phyloP scores from a whole-genome alignment of 1,140 invertebrate species.

The Philotrypesis tridentata region DNA sequence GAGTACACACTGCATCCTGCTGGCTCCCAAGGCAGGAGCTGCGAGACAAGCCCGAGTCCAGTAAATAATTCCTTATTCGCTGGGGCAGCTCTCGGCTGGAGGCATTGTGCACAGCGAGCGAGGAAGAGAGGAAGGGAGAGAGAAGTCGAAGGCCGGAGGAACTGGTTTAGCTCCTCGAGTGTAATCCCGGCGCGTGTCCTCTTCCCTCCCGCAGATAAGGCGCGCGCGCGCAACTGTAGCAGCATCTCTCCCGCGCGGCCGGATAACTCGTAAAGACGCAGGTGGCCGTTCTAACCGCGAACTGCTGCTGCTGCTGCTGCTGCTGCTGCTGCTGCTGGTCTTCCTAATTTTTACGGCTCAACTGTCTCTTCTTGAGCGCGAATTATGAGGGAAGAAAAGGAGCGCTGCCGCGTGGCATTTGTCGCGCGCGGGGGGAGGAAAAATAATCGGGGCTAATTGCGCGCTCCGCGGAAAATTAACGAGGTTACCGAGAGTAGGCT shows the following conservation, averaged over 20 bases:
- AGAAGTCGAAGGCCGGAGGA: background rate
- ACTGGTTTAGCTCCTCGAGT: constrained; percentile 19
- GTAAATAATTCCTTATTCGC: constrained; percentile 40
- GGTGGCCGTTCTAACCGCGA: constrained; percentile 15
- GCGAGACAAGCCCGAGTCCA: background rate
- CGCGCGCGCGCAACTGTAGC: background rate
- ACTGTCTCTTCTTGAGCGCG: background rate
- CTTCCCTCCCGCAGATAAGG: constrained; percentile 17
- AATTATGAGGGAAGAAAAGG: background rate
- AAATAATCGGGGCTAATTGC: background rate
- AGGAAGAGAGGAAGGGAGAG: background rate
- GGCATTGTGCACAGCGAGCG: background rate
- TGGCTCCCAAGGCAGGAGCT: background rate
- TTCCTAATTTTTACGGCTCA: background rate
- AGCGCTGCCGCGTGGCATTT: background rate
- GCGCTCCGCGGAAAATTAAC: background rate
- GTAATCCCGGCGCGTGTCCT: constrained; percentile 20
- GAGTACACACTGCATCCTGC: too few species aligned
- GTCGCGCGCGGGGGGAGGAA: background rate
- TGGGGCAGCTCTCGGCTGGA: background rate
- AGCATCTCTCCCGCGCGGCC: background rate
- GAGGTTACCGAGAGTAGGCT: too few species aligned
- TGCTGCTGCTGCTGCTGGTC: too few species aligned
- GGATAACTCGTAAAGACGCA: constrained; percentile 27
- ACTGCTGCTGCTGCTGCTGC: background rate